phyloP scores from a whole-genome alignment of 2,888 invertebrate genomes.

The Melanargia galathea region DNA sequence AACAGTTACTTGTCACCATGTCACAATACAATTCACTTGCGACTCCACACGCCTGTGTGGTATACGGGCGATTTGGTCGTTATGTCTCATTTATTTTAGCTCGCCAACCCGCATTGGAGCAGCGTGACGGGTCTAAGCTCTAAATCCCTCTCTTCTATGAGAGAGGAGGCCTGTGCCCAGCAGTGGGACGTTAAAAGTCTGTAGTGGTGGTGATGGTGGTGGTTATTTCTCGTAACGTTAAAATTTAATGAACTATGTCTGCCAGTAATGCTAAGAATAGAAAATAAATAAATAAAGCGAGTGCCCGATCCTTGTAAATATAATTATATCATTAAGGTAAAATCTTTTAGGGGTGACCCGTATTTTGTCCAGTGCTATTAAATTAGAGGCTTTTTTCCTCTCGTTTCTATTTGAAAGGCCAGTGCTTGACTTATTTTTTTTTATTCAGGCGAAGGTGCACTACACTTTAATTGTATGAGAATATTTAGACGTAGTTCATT shows the following conservation, averaged over 20 bases:
- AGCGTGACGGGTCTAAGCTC: no score
- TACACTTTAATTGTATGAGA: neutral
- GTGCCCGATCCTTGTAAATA: constrained; percentile 13
- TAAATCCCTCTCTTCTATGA: no score
- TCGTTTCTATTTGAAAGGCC: neutral
- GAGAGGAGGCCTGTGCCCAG: no score
- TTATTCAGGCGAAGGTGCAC: neutral
- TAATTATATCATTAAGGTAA: constrained; percentile 17
- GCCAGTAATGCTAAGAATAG: constrained; percentile 15
- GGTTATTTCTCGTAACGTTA: no score
- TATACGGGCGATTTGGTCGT: no score
- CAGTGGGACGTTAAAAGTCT: no score
- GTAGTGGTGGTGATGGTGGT: no score
- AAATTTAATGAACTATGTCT: constrained; percentile 13
- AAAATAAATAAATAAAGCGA: constrained; percentile 15
- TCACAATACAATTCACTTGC: no score
- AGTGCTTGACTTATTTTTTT: constrained; percentile 3
- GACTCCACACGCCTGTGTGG: no score
- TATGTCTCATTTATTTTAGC: no score
- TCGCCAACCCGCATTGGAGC: no score
- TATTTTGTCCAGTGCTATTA: constrained; percentile 6
- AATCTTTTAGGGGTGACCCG: constrained; percentile 10
- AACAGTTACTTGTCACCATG: no score
- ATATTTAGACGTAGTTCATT: neutral
- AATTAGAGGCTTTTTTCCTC: constrained; percentile 5